Evolutionary conservation across 1,140 invertebrate species (phyloP).

Genomic region (Macrostomum lignano): DNA sequence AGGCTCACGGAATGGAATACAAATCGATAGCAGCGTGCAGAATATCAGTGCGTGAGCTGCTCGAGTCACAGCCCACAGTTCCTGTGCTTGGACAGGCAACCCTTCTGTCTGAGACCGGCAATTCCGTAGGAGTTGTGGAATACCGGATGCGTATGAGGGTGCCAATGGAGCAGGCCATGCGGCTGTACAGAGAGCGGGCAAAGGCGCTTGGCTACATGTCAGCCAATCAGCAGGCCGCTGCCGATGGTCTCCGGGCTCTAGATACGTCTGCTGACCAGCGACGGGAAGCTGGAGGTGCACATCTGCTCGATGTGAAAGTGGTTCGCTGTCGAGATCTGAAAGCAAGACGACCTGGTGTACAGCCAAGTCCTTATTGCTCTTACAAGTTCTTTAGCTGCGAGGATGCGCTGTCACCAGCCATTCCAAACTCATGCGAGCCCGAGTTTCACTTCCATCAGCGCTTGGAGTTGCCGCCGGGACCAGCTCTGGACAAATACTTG

Average conservation of each 20-base stretch:
- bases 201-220: conserved; percentile 27
- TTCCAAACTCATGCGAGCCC: conserved; percentile 23
- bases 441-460: conserved; percentile 26
- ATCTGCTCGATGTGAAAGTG: conserved; percentile 26
- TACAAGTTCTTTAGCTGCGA: conserved; percentile 29
- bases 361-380: conserved; percentile 28
- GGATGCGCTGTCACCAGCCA: conserved; percentile 26
- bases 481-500: conserved; percentile 16
- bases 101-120: no score
- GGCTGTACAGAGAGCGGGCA: conserved; percentile 18
- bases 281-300: conserved; percentile 21
- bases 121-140: conserved; percentile 26
- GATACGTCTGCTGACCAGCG: conserved; percentile 24
- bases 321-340: conserved; percentile 17
- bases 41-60: no score
- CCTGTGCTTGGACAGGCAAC: no score
- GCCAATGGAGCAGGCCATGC: conserved; percentile 28
- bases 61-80: no score
- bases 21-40: no score
- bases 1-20: no score
- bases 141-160: conserved; percentile 28
- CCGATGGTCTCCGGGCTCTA: conserved; percentile 13
- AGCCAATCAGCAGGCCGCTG: conserved; percentile 14
- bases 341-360: conserved; percentile 19
- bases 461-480: conserved; percentile 24